Evolutionary conservation across 2,888 invertebrate genomes (phyloP).

Genomic region (Keiferia lycopersicella): DNA sequence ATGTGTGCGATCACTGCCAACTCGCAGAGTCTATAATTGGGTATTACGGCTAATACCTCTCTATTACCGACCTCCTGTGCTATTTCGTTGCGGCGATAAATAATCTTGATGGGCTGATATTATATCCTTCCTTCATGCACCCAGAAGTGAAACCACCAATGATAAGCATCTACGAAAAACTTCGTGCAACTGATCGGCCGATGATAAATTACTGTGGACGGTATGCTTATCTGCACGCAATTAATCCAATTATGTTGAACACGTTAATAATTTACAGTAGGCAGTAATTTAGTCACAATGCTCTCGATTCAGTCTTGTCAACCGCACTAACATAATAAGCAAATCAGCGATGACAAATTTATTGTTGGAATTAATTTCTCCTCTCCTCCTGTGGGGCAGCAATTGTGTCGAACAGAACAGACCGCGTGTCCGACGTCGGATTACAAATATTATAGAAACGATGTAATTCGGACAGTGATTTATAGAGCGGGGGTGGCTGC

Average conservation of each 20-base stretch:
- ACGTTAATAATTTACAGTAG: not conserved
- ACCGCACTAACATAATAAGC: constrained; percentile 40
- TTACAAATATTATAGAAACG: constrained; percentile 76
- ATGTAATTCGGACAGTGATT: constrained; percentile 80
- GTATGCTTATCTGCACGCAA: constrained; percentile 15
- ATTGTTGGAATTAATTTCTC: constrained; percentile 64
- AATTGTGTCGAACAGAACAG: constrained; percentile 49
- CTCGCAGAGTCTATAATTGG: constrained; percentile 66
- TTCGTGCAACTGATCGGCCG: not conserved
- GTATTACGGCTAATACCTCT: constrained; percentile 68
- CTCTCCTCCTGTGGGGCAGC: constrained; percentile 50
- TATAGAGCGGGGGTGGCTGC: constrained; percentile 75
- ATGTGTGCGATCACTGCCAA: constrained; percentile 52
- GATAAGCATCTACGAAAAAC: constrained; percentile 6
- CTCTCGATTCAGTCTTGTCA: not conserved
- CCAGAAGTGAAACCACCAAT: constrained; percentile 13
- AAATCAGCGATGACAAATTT: constrained; percentile 53
- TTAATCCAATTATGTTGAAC: constrained; percentile 11
- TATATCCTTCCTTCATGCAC: constrained; percentile 13
- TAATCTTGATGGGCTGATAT: constrained; percentile 25
- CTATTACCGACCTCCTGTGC: constrained; percentile 46
- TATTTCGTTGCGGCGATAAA: constrained; percentile 29
- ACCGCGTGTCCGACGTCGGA: constrained; percentile 61
- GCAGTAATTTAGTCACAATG: not conserved
- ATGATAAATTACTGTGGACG: not conserved